Evolutionary conservation across 2,888 invertebrate genomes (phyloP), one percentile per base, ranked within the genome.

Genomic region (Anodontia alba): DNA sequence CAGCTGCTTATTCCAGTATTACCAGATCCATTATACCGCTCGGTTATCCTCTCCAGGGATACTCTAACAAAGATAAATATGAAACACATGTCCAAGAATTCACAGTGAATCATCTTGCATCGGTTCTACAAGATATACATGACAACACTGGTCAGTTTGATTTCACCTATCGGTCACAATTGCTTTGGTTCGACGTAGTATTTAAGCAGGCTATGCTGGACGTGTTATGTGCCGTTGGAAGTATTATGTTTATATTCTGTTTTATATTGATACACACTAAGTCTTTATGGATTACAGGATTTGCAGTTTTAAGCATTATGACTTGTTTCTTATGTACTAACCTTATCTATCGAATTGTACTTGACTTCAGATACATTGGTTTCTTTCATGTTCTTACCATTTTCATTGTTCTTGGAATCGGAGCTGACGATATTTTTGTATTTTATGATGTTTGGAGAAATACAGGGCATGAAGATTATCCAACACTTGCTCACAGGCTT

Each of bases 371-470:
- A n/a, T 91, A 90, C 66, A 90, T 91, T 33, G 91, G 91, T 1
- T 88, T 87, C 79, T 91, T 91, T 71, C 91, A 91, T 68, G 82
- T 90, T 10, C 73, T 91, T 31, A 84, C 91, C 0, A 79, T 91
- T 12, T 91, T 90, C 57, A 90, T 91, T 23, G 86, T 90, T 20
- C 84, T 91, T 10, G 90, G 91, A 12, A 90, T 91, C 43, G 91
- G 91, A 5, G 89, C 89, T n/a, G 90, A 90, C 78, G 90, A 90
- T 66, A 67, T 90, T 15, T 90, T 91, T 75, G 90, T 91, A 15
- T 91, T 91, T 72, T 89, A 89, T 67, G 91, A 91, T 72, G 81
- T 88, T 1, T 91, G 91, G 91, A 75, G 86, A 38, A 85, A 87
- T 26, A 87, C 90, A 0, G 84, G 82, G 0, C 82, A 74, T 23